Conservation (phyloP, 2,797 vertebrate species). For the Hipposideros larvatus region DNA sequence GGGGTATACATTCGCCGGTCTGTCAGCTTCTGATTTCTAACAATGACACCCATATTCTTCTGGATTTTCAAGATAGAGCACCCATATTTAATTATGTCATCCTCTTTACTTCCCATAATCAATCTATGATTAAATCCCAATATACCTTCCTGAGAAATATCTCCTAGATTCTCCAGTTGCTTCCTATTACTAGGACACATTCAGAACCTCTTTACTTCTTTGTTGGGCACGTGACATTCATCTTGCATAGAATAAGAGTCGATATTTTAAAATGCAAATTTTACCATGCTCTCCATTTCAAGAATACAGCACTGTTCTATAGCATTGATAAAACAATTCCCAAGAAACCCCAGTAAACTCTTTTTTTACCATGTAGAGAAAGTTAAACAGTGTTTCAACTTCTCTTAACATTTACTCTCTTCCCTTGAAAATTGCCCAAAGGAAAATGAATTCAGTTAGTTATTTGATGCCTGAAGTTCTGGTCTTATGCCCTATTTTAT, state of each 20-base stretch:
- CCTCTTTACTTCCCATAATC: neutral
- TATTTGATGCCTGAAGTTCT: neutral
- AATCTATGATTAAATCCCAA: neutral
- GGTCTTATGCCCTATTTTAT: neutral
- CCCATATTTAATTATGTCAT: neutral
- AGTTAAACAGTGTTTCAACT: neutral
- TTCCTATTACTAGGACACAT: neutral
- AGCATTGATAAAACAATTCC: neutral
- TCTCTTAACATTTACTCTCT: neutral
- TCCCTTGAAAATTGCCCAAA: neutral
- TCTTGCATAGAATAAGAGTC: neutral
- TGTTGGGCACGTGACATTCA: neutral
- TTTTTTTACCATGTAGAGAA: neutral
- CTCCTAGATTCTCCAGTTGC: neutral
- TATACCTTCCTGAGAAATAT: neutral
- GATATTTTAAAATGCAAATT: conserved; percentile 5
- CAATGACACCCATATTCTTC: neutral
- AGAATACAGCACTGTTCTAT: neutral
- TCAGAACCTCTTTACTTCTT: neutral
- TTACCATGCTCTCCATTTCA: neutral
- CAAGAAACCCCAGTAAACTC: neutral
- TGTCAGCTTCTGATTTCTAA: neutral
- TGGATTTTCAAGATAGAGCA: conserved; percentile 12
- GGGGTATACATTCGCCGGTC: neutral
- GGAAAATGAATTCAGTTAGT: neutral